Conservation (phyloP, 2,888 invertebrate species). For the Euzophera pinguis region DNA sequence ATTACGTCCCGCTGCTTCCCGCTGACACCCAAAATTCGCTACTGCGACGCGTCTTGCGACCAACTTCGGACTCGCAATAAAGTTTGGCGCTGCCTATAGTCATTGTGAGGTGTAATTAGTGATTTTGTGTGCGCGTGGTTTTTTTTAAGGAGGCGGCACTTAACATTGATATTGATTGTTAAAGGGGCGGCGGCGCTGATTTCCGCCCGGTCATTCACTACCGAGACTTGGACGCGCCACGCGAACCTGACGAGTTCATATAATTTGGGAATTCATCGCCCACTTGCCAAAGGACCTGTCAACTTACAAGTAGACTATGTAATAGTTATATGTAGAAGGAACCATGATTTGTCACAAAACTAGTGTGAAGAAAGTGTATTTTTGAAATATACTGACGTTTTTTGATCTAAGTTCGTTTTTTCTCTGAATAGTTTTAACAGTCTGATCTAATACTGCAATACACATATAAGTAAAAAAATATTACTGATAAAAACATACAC, state of each 20-base stretch:
- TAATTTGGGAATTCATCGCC: slow-evolving; percentile 59
- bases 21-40: no score
- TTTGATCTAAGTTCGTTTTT: not conserved
- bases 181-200: slow-evolving; percentile 87
- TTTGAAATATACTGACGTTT: slow-evolving; percentile 11
- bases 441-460: no score
- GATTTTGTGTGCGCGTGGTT: slow-evolving; percentile 22
- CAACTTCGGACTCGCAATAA: no score
- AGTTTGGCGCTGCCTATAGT: no score
- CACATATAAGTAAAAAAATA: no score
- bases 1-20: no score
- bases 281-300: slow-evolving; percentile 37
- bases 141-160: slow-evolving; percentile 15
- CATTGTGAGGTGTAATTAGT: slow-evolving; percentile 24
- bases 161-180: slow-evolving; percentile 70
- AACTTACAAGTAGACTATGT: slow-evolving; percentile 8
- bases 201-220: slow-evolving; percentile 95
- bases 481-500: no score
- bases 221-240: slow-evolving; percentile 95
- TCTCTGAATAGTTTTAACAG: not conserved
- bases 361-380: slow-evolving; percentile 4
- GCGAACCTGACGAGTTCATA: slow-evolving; percentile 93
- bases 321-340: slow-evolving; percentile 22
- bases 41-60: no score
- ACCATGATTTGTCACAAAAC: slow-evolving; percentile 13